Conservation (phyloP, 2,888 invertebrate species). For the Amorpha juglandis region DNA sequence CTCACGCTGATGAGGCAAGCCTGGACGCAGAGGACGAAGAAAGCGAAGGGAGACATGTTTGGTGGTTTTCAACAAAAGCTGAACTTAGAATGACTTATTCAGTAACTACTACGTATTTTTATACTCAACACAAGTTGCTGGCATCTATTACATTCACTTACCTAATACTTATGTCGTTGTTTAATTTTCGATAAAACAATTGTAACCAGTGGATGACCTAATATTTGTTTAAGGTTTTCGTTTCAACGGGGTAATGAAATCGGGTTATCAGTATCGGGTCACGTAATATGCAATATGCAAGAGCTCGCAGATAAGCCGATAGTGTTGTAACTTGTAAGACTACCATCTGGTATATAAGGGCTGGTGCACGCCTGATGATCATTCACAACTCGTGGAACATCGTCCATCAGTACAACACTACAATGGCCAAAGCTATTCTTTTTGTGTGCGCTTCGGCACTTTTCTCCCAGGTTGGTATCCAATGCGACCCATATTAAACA, state of each 20-base stretch:
- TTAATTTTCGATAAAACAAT: neutral
- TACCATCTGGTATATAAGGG: neutral
- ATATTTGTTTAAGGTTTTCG: neutral
- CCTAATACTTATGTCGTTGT: neutral
- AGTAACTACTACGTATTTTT: neutral
- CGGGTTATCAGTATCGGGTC: too few species aligned
- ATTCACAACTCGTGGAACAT: conserved; percentile 9
- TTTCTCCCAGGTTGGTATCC: conserved; percentile 26
- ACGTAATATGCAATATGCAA: neutral
- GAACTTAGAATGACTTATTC: neutral
- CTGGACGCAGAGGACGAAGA: conserved; percentile 40
- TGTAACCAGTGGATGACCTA: neutral
- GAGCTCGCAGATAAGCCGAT: neutral
- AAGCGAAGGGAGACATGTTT: conserved; percentile 41
- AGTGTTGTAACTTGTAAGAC: too few species aligned
- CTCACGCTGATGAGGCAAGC: conserved; percentile 43
- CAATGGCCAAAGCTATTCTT: conserved; percentile 28
- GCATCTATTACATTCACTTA: neutral
- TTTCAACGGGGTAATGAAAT: too few species aligned
- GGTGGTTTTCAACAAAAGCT: neutral
- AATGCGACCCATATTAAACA: neutral
- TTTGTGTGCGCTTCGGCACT: conserved; percentile 27
- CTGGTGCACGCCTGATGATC: neutral
- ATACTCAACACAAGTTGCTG: neutral
- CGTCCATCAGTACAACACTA: neutral